Evolutionary conservation across 2,797 vertebrate species (phyloP), one percentile per base, ranked within the genome.

Genomic region (Onychomys leucogaster): DNA sequence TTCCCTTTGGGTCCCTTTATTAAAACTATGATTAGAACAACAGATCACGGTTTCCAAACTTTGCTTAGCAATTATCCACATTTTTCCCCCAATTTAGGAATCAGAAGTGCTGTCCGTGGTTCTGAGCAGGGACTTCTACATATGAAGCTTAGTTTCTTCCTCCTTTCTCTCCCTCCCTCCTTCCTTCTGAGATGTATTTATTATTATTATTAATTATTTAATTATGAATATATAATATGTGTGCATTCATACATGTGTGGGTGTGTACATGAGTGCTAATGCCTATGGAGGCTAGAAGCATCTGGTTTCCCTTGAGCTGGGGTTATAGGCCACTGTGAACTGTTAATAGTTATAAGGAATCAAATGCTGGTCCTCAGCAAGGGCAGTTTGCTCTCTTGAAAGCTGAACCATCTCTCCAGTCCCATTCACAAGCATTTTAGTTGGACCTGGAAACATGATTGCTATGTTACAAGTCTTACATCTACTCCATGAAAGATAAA

Each of bases 221-320:
- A 80, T 80, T 82, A 6, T 34, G 27, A 46, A 16, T 63, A 10
- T 46, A 2, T 65, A 17, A 10, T 65, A 57, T 46, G 29, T 46
- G 4, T 63, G 19, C 32, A 25, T 23, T 3, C 11, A 3, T 37
- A 61, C 23, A 82, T 2, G 4, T 29, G 2, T 9, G 10, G 1
- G 6, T 32, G 7, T 67, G 19, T 67, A n/a, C 29, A 9, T 5
- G 9, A 85, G 7, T n/a, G 10, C 12, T 52, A 12, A n/a, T 52
- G 12, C 13, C 12, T 46, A 49, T 69, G 32, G 61, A 69, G 43
- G 23, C 21, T 23, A 69, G 12, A 52, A 21, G 12, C 43, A 52
- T 69, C 43, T 1, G 4, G 21, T 13, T 52, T 2, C 12, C 32
- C 63, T 14, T 25, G 19, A 49, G 43, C 2, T 86, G 12, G 12